Conservation (phyloP, 2,113 vertebrate species). For the Lates calcarifer region DNA sequence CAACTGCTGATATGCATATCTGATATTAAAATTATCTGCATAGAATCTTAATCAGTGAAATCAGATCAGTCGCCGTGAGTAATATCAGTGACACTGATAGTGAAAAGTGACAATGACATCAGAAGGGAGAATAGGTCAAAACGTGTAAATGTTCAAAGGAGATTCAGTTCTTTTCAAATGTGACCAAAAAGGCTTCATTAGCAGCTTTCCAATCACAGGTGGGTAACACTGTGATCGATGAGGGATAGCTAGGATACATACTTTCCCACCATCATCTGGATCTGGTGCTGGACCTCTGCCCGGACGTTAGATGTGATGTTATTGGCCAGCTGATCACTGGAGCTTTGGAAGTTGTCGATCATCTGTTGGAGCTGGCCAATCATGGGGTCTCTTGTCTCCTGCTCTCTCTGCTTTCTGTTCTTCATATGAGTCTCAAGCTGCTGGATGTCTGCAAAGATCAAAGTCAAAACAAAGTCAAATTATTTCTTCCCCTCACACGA, state of each 20-base stretch:
- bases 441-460: conserved; percentile 88
- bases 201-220: neutral
- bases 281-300: conserved; percentile 94
- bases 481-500: neutral
- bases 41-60: conserved; percentile 25
- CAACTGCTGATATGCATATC: conserved; percentile 37
- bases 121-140: neutral
- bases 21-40: conserved; percentile 30
- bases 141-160: neutral
- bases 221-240: neutral
- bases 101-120: too few species aligned
- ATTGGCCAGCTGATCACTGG: conserved; percentile 90
- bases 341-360: conserved; percentile 89
- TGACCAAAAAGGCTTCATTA: neutral
- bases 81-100: neutral
- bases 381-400: conserved; percentile 90
- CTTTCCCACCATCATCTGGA: conserved; percentile 94
- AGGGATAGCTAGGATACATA: conserved; percentile 77
- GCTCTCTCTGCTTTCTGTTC: conserved; percentile 90
- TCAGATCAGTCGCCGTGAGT: conserved; percentile 3
- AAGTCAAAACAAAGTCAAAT: neutral
- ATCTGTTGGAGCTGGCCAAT: conserved; percentile 92
- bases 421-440: conserved; percentile 95
- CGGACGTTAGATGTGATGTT: conserved; percentile 88
- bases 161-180: neutral